A percentile compares a stretch with the other conserved stretches of the same genome.
phyloP scores from a whole-genome alignment of 2,888 invertebrate genomes.

The Sesia bembeciformis region DNA sequence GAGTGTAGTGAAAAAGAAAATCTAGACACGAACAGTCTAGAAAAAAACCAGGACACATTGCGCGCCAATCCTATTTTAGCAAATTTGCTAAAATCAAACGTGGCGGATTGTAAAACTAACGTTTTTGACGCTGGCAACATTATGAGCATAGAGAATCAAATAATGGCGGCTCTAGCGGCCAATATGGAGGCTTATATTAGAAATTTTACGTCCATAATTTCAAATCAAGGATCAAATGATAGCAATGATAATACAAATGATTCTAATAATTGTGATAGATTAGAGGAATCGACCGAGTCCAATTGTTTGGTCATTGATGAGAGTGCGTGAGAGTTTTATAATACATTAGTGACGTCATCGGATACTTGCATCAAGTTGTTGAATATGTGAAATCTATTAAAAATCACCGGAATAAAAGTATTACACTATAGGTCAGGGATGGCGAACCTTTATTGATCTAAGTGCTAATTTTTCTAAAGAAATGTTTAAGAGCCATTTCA shows the following conservation, averaged over 20 bases:
- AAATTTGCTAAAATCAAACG: constrained; percentile 27
- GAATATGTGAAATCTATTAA: too few relatives aligned
- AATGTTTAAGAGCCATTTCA: too few relatives aligned
- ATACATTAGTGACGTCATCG: constrained; percentile 4
- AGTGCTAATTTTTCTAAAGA: too few relatives aligned
- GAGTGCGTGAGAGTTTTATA: constrained; percentile 10
- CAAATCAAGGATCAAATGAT: too few relatives aligned
- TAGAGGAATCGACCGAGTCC: constrained; percentile 30
- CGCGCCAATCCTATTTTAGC: constrained; percentile 57
- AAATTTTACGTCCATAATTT: constrained; percentile 19
- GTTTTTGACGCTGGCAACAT: constrained; percentile 26
- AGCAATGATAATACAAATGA: too few relatives aligned
- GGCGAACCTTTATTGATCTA: too few relatives aligned
- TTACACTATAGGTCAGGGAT: too few relatives aligned
- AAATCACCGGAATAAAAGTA: too few relatives aligned
- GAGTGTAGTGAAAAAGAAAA: constrained; percentile 37
- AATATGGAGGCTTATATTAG: constrained; percentile 52
- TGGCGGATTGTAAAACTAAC: neutral
- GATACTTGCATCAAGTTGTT: too few relatives aligned
- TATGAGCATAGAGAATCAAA: constrained; percentile 37
- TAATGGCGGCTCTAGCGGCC: constrained; percentile 41
- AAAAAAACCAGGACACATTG: constrained; percentile 28
- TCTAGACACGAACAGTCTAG: constrained; percentile 20
- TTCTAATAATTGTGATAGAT: constrained; percentile 13
- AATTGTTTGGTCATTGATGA: constrained; percentile 36